Evolutionary conservation across 2,113 vertebrate species (phyloP), one percentile per base, ranked within the genome.

Genomic region (Cepphus grylle): DNA sequence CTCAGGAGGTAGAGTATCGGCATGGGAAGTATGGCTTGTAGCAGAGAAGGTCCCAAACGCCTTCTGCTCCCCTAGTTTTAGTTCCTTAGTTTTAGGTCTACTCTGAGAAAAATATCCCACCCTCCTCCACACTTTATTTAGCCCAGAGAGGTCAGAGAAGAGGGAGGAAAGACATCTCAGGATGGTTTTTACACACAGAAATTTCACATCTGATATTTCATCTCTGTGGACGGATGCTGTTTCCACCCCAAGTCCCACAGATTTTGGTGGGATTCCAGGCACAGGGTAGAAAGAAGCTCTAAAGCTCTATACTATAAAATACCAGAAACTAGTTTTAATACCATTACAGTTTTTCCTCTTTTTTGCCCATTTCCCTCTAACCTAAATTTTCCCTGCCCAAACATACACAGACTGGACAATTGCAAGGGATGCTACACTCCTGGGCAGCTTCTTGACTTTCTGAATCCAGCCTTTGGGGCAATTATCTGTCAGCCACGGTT

Each of bases 401-500:
- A 69, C 38, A 16, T 40, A 7, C 29, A 55, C 20, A 2, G 40
- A 26, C 50, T 12, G 80, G 12, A 23, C 12, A 27, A 26, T 29
- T 30, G 12, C 34, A 50, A 21, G 25, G 38, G 25, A 43, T 42
- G 23, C 15, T 63, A 65, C 14, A 7, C 30, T 66, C n/a, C 29
- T 77, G 69, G 11, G 8, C 21, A 66, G 34, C 65, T 86, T 15
- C 6, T 38, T 22, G 73, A 15, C 40, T 55, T 45, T 43, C 65
- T 34, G 47, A 93, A 72, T 45, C 27, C 53, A 91, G 38, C 52
- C 58, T 45, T 27, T 2, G 30, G 32, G 61, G 12, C 22, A n/a
- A 18, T 45, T 73, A 58, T 9, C 45, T 52, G 3, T 9, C 9
- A 1, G 72, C 8, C 15, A 0, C 0, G 34, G 34, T 3, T 45